These are phyloP conservation scores for Drosophila anomelani DNA, from an alignment of 2,888 invertebrate species.

Conservation along the genomic window DNA sequence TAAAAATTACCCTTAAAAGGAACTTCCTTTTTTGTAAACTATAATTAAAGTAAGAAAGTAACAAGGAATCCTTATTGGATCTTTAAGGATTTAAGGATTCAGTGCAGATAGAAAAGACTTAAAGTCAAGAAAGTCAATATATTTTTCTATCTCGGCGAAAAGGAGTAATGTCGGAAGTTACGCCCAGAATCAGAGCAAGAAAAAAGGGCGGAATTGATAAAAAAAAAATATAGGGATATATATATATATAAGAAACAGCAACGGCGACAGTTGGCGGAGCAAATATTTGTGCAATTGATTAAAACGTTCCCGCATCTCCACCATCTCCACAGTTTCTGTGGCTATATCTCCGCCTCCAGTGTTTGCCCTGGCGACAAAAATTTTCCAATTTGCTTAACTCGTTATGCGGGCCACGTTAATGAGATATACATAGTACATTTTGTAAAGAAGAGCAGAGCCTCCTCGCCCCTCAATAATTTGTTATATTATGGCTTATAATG, in stretches of 20 bases:
- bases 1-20: no score
- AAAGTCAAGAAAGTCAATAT: not conserved
- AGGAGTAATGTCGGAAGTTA: slow-evolving; percentile 26
- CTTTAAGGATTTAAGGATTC: not conserved
- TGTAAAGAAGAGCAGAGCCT: slow-evolving; percentile 17
- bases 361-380: slow-evolving; percentile 48
- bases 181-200: not conserved
- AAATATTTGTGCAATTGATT: slow-evolving; percentile 74
- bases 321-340: slow-evolving; percentile 8
- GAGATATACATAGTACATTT: slow-evolving; percentile 39
- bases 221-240: not conserved
- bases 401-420: slow-evolving; percentile 66
- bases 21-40: no score
- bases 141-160: not conserved
- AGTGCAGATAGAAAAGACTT: not conserved
- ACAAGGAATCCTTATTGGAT: no score
- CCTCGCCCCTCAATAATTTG: slow-evolving; percentile 22
- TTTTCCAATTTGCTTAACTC: slow-evolving; percentile 70
- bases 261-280: slow-evolving; percentile 16
- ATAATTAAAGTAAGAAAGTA: not conserved
- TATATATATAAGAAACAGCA: not conserved
- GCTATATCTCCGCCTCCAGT: slow-evolving; percentile 1
- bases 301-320: slow-evolving; percentile 34
- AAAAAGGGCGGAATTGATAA: not conserved
- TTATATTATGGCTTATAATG: slow-evolving; percentile 21